Base-by-base conservation (phyloP, 2,113 vertebrate genomes). In the Emydura subglobosa region DNA sequence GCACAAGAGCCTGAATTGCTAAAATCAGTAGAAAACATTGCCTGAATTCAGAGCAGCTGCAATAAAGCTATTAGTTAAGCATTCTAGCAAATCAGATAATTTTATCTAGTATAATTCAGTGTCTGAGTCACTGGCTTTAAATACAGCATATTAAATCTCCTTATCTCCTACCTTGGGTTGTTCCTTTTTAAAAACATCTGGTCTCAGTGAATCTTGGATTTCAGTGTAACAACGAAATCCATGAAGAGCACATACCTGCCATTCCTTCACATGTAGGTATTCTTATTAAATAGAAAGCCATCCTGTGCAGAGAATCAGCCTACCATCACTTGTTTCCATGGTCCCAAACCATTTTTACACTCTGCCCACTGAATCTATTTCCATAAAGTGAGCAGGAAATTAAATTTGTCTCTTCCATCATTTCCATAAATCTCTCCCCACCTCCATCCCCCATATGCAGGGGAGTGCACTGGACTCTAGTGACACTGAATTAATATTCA, bases 331-430 rank as follows among this genome's bases (percentile, higher is more conserved):
- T 27, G 39, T 7, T 1, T 22, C 27, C 47, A 22, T 11, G 16
- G 7, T 4, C 57, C 8, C 3, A 80, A 39, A 59, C 25, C 82
- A 74, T 47, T 29, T 74, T 79, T 83, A 11, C 50, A 74, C 19
- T 87, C 79, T 82, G 27, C 31, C 25, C 88, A 80, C 53, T 90
- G 74, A 88, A 86, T 83, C 12, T 57, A 51, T 74, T 93, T 96
- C 78, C 51, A 93, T 17, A 78, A 86, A 95, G 27, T 57, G 79
- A 84, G 57, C 57, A 95, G 19, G 12, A 96, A 57, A 92, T 79
- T 39, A 54, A 51, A 92, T 72, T 59, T 79, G 88, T 82, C 68
- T 94, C 82, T 85, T 91, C 44, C 81, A 11, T 74, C n/a, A 79
- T 88, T 31, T 86, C 79, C 25, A n/a, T 49, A 82, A 3, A 27